Percentiles rank a stretch among this genome's conserved stretches.
phyloP scores from a whole-genome alignment of 1,140 invertebrate species.

The Chrysoperla carnea region DNA sequence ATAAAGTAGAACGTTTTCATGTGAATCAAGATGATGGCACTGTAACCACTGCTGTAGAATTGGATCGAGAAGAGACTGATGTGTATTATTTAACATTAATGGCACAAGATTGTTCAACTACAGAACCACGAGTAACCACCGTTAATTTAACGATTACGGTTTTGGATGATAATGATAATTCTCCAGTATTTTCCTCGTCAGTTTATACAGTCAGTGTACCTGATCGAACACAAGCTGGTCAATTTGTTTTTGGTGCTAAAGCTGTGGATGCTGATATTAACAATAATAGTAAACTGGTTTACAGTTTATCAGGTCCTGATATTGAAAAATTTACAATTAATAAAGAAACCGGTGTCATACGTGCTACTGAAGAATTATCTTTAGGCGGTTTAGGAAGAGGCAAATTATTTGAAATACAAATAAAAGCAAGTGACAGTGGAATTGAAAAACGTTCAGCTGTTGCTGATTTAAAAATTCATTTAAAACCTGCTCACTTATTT shows the following conservation, averaged over 20 bases:
- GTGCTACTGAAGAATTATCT: conserved; percentile 38
- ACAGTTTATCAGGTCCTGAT: conserved; percentile 60
- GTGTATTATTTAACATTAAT: conserved; percentile 66
- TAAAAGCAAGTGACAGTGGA: conserved; percentile 56
- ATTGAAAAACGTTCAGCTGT: conserved; percentile 36
- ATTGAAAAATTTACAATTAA: conserved; percentile 59
- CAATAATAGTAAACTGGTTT: conserved; percentile 59
- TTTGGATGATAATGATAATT: conserved; percentile 75
- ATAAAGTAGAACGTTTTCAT: conserved; percentile 54
- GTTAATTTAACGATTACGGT: conserved; percentile 67
- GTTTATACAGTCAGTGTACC: conserved; percentile 62
- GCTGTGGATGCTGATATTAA: conserved; percentile 66
- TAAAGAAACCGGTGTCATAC: conserved; percentile 63
- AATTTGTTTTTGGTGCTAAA: conserved; percentile 77
- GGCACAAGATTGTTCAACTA: conserved; percentile 72
- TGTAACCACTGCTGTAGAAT: conserved; percentile 44
- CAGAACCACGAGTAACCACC: conserved; percentile 55
- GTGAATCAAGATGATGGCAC: conserved; percentile 57
- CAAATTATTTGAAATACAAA: conserved; percentile 49
- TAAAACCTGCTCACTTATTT: conserved; percentile 54
- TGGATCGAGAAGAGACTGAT: conserved; percentile 64
- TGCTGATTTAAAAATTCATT: conserved; percentile 46
- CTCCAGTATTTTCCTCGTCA: conserved; percentile 53
- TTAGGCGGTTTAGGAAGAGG: conserved; percentile 15
- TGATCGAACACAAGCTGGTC: conserved; percentile 50